phyloP scores from a whole-genome alignment of 2,888 invertebrate genomes.

The Brenthis hecate region DNA sequence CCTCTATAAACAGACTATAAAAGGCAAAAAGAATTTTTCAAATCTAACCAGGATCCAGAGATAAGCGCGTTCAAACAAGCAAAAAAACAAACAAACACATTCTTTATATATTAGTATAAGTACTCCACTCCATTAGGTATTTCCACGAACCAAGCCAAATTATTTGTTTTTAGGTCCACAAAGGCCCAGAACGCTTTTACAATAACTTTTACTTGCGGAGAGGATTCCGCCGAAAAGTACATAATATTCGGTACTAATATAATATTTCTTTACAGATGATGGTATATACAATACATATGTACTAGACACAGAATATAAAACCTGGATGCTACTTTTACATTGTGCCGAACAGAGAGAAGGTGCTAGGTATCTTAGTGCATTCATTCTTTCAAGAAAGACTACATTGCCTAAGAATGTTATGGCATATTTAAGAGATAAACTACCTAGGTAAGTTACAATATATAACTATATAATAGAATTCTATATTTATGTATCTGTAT shows the following conservation, averaged over 20 bases:
- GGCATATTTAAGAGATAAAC: slow-evolving; percentile 89
- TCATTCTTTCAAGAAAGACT: slow-evolving; percentile 86
- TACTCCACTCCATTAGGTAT: no score
- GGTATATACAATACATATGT: slow-evolving; percentile 94
- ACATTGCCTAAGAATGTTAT: slow-evolving; percentile 85
- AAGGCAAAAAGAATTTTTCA: no score
- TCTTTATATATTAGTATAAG: no score
- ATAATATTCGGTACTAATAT: background rate
- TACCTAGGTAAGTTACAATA: slow-evolving; percentile 76
- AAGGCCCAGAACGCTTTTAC: background rate
- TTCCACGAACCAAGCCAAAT: no score
- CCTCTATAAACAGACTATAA: no score
- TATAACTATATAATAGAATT: no score
- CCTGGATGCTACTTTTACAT: slow-evolving; percentile 92
- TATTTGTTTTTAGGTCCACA: no score
- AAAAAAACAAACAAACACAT: no score
- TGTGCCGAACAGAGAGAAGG: slow-evolving; percentile 92
- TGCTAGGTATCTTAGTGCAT: slow-evolving; percentile 90
- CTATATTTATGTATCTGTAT: no score
- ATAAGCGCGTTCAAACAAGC: no score
- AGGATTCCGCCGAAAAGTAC: background rate
- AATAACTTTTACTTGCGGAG: background rate
- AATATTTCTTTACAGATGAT: slow-evolving; percentile 84
- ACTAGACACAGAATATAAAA: slow-evolving; percentile 91
- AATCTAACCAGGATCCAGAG: no score